These are phyloP conservation scores for Cepaea nemoralis DNA, from an alignment of 1,140 invertebrate species.

Conservation along the genomic window DNA sequence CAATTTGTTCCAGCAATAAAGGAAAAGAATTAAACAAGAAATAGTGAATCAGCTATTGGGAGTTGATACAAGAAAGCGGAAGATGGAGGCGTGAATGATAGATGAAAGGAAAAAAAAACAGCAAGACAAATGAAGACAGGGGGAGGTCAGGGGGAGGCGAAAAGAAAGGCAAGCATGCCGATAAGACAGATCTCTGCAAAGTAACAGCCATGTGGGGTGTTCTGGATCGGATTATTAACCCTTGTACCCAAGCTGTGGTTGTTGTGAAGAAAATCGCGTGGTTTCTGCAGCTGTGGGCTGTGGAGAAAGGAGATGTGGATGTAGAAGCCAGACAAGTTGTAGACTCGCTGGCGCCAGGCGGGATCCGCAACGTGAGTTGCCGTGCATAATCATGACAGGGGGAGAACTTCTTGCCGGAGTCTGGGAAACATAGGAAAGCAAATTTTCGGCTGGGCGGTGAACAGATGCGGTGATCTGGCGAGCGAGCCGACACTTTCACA, in stretches of 20 bases:
- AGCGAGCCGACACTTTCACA: background rate
- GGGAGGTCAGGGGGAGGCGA: no score
- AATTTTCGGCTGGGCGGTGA: background rate
- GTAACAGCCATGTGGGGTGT: background rate
- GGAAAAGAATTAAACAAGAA: no score
- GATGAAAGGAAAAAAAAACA: background rate
- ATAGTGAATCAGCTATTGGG: background rate
- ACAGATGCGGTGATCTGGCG: no score
- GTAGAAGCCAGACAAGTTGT: constrained; percentile 20
- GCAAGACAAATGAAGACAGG: no score
- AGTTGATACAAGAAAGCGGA: background rate
- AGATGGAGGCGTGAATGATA: background rate
- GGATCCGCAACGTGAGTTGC: background rate
- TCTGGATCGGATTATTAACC: background rate
- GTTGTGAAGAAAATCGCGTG: constrained; percentile 6
- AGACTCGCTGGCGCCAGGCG: constrained; percentile 26
- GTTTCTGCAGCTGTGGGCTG: background rate
- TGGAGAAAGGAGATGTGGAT: background rate
- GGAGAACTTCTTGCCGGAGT: background rate
- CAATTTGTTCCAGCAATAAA: no score
- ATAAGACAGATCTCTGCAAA: background rate
- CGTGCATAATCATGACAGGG: background rate
- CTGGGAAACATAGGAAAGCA: background rate
- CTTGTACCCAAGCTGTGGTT: background rate
- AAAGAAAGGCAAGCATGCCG: no score